A percentile compares a stretch with the other conserved stretches of the same genome.
Conservation (phyloP, 2,888 invertebrate genomes). For the Ichneumon xanthorius region DNA sequence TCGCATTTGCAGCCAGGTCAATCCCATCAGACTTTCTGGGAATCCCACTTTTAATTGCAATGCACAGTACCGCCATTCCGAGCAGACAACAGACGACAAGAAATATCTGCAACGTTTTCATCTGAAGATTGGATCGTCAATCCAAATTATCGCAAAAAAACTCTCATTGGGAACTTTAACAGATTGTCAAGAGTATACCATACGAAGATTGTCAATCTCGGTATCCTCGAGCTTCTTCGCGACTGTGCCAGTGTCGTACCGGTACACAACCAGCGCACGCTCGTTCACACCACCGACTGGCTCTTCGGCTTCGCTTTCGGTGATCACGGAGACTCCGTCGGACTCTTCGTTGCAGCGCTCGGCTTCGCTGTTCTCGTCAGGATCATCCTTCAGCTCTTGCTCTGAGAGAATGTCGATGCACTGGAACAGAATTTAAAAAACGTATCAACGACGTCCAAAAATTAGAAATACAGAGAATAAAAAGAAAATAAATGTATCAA, state of each 20-base stretch:
- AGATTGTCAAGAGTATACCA: conserved; percentile 44
- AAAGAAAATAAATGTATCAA: neutral
- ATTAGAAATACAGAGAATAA: neutral
- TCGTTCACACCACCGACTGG: neutral
- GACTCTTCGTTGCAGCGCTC: conserved; percentile 59
- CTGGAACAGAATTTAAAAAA: conserved; percentile 14
- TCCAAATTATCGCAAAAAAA: neutral
- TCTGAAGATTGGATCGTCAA: neutral
- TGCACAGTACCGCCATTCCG: neutral
- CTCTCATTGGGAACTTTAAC: neutral
- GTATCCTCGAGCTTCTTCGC: neutral
- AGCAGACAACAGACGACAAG: conserved; percentile 1
- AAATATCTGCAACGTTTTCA: conserved; percentile 6
- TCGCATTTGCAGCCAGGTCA: neutral
- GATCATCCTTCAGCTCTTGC: conserved; percentile 23
- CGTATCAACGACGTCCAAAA: no score
- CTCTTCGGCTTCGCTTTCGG: conserved; percentile 61
- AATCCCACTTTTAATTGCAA: neutral
- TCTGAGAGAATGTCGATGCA: conserved; percentile 35
- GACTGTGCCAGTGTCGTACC: neutral
- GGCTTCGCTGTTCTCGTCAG: conserved; percentile 5
- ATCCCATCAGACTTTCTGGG: neutral
- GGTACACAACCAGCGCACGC: conserved; percentile 14
- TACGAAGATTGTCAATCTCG: conserved; percentile 17
- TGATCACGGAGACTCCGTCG: conserved; percentile 68